Base-by-base conservation (phyloP, 2,797 vertebrate species). In the Ambastaia sidthimunki region DNA sequence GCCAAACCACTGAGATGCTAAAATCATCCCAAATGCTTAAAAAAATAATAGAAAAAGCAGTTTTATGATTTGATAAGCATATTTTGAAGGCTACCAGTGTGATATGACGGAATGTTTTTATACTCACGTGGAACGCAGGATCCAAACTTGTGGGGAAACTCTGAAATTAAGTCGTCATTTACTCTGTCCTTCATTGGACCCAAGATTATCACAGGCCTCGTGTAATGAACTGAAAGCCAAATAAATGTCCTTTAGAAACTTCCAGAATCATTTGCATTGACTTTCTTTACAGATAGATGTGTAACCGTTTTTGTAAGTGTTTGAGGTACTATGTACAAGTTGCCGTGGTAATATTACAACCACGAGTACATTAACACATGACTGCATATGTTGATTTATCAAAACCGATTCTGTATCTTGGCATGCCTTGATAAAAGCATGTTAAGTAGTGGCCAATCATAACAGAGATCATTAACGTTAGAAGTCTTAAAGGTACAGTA, bases 91-190 rank as follows among this genome's bases (percentile, higher is more conserved):
- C 62, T 19, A 34, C 34, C 19, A 44, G 41, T 34, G 44, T 59
- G 37, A 48, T 48, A 1, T 7, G 6, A 1, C 9, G 34, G 63
- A 25, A 16, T 12, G 18, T 59, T 11, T 15, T 48, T 50, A 63
- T 23, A 95, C 97, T 97, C 90, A 99, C 98, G 98, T 75, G 98
- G 98, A 86, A 99, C 98, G 6, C 98, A 99, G 83, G 98, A 99
- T 84, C 98, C 98, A 90, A 99, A 99, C 90, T 99, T 99, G 91
- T 99, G 97, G 1, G 98, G 96, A 63, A 99, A 99, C 90, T 99
- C 98, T 0, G 98, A 99, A 90, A 99, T 99, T 90, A 99, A 96
- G 92, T 99, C 98, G 4, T 99, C 98, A 0, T 99, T 99, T 89
- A 99, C 68, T 82, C 98, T 88, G 93, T 99, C 98, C 91, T 99